Percentiles rank a stretch among this genome's conserved stretches.
Conservation (phyloP, 2,888 invertebrate genomes). For the Pseudolycoriella hygida region DNA sequence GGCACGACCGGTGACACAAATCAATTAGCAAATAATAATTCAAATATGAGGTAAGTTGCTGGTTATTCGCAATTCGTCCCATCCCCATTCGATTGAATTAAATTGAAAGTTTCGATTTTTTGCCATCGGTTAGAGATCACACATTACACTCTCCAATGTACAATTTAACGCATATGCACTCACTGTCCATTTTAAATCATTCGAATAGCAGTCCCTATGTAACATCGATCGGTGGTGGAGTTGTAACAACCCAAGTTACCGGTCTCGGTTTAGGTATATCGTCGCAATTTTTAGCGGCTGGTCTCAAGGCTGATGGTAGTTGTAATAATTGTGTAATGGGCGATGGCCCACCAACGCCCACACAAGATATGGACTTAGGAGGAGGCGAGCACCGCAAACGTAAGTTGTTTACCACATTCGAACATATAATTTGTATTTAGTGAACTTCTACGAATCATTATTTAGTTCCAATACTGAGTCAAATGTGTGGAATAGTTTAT, state of each 20-base stretch:
- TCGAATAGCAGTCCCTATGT: conserved; percentile 13
- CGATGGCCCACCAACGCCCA: conserved; percentile 51
- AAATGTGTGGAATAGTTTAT: too few relatives aligned
- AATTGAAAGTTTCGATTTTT: not conserved
- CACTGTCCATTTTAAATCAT: conserved; percentile 25
- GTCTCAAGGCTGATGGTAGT: conserved; percentile 7
- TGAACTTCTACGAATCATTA: too few relatives aligned
- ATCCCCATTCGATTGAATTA: not conserved
- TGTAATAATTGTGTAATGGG: conserved; percentile 6
- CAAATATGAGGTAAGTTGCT: conserved; percentile 8
- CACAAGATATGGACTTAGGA: conserved; percentile 54
- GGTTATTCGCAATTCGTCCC: not conserved
- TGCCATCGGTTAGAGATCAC: conserved; percentile 2
- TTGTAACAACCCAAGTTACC: conserved; percentile 5
- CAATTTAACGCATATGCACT: conserved; percentile 25
- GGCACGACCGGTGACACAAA: conserved; percentile 3
- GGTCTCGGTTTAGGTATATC: conserved; percentile 6
- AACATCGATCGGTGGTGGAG: not conserved
- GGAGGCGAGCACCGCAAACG: conserved; percentile 41
- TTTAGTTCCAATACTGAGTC: too few relatives aligned
- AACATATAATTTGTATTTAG: too few relatives aligned
- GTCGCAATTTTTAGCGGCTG: conserved; percentile 7
- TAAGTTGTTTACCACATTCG: conserved; percentile 24
- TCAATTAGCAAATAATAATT: conserved; percentile 8
- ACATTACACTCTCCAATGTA: conserved; percentile 26